These are phyloP conservation scores for Pitangus sulphuratus DNA, from an alignment of 2,797 vertebrate genomes.

Conservation along the genomic window DNA sequence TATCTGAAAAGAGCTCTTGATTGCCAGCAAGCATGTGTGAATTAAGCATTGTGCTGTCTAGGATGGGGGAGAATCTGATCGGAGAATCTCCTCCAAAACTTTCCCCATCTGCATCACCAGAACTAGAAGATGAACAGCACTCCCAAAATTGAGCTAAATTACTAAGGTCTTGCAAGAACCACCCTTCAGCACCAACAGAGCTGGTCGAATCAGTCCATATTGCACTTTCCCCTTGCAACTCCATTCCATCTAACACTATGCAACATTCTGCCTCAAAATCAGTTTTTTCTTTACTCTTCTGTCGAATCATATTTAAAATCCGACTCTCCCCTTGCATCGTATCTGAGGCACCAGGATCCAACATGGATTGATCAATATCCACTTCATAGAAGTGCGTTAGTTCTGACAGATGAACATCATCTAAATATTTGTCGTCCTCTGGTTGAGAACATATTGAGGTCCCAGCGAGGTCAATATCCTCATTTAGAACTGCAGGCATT, in stretches of 20 bases:
- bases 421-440: slow-evolving; percentile 92
- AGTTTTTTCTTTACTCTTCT: slow-evolving; percentile 92
- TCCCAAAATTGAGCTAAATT: slow-evolving; percentile 97
- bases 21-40: slow-evolving; percentile 86
- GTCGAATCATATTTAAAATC: slow-evolving; percentile 99
- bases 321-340: slow-evolving; percentile 96
- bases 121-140: slow-evolving; percentile 95
- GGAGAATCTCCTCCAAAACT: slow-evolving; percentile 96
- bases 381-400: slow-evolving; percentile 99
- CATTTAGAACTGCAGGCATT: slow-evolving; percentile 89
- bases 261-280: slow-evolving; percentile 96
- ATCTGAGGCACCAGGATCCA: slow-evolving; percentile 99
- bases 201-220: slow-evolving; percentile 94
- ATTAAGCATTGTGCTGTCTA: slow-evolving; percentile 87
- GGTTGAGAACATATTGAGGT: slow-evolving; percentile 93
- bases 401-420: slow-evolving; percentile 99
- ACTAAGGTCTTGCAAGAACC: slow-evolving; percentile 91
- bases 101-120: slow-evolving; percentile 94
- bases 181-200: slow-evolving; percentile 88
- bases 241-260: slow-evolving; percentile 96
- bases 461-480: slow-evolving; percentile 89
- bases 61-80: slow-evolving; percentile 86
- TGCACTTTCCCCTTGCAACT: slow-evolving; percentile 99
- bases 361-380: slow-evolving; percentile 99
- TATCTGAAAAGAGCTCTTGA: slow-evolving; percentile 88